These are phyloP conservation scores for Nasonia vitripennis DNA, from an alignment of 1,140 invertebrate species.

Conservation along the genomic window DNA sequence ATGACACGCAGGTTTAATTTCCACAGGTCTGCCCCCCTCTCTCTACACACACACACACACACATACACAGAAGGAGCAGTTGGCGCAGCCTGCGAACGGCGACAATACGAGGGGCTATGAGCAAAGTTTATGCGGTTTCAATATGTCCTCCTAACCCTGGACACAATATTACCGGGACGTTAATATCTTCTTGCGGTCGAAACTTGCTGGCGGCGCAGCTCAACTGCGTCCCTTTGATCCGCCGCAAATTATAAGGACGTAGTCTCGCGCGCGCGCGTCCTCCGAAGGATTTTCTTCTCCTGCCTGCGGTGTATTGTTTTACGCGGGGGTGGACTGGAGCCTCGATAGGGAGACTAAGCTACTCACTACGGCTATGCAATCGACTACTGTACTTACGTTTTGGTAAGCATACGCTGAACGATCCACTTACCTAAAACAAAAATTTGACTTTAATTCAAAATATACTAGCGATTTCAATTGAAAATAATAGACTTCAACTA, in stretches of 20 bases:
- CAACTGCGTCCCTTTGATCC: slow-evolving; percentile 60
- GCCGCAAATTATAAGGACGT: slow-evolving; percentile 54
- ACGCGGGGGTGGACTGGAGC: neutral
- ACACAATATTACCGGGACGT: slow-evolving; percentile 62
- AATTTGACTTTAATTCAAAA: too few species aligned
- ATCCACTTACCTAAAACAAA: too few species aligned
- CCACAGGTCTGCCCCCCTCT: neutral
- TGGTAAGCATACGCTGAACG: too few species aligned
- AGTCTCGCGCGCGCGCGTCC: neutral
- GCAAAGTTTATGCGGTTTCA: slow-evolving; percentile 66
- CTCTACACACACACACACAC: too few species aligned
- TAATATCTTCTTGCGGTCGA: slow-evolving; percentile 66
- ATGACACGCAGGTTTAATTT: slow-evolving; percentile 30
- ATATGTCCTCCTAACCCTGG: slow-evolving; percentile 60
- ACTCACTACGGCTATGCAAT: too few species aligned
- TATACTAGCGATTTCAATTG: too few species aligned
- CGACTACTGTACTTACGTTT: too few species aligned
- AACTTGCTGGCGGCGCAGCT: slow-evolving; percentile 45
- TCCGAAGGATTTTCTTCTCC: slow-evolving; percentile 23
- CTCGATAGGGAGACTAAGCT: neutral
- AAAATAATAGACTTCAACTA: too few species aligned
- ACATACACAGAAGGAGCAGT: neutral
- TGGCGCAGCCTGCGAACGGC: neutral
- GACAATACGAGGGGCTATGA: slow-evolving; percentile 53
- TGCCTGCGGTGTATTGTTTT: slow-evolving; percentile 2